Evolutionary conservation across 2,888 invertebrate species (phyloP).

Genomic region (Oxytorus armatus): DNA sequence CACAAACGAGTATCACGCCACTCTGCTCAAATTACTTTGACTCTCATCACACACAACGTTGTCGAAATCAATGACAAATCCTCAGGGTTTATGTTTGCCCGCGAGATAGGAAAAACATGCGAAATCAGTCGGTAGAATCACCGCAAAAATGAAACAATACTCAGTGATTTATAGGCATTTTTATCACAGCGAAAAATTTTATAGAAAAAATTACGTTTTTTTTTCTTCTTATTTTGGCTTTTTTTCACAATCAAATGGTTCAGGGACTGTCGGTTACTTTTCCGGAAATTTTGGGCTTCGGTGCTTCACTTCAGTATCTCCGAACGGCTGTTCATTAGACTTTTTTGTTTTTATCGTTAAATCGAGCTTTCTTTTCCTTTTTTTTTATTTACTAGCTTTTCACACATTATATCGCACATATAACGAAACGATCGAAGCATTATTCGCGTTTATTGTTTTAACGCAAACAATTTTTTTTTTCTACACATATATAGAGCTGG

Average conservation of each 20-base stretch:
- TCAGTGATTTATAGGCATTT: background rate
- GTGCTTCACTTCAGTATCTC: too few species aligned
- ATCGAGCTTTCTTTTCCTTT: constrained; percentile 6
- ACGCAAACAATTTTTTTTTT: background rate
- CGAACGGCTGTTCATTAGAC: background rate
- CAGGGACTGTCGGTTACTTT: too few species aligned
- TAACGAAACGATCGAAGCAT: constrained; percentile 37
- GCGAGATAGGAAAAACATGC: too few species aligned
- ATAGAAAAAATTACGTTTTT: too few species aligned
- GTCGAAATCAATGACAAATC: background rate
- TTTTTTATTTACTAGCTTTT: constrained; percentile 66
- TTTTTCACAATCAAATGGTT: too few species aligned
- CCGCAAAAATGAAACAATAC: background rate
- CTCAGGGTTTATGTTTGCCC: too few species aligned
- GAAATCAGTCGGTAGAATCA: too few species aligned
- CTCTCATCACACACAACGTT: background rate
- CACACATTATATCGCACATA: constrained; percentile 21
- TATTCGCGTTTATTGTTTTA: background rate
- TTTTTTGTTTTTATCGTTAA: background rate
- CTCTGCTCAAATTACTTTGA: too few species aligned
- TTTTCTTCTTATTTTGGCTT: too few species aligned
- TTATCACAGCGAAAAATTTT: background rate
- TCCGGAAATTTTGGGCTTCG: too few species aligned
- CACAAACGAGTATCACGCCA: too few species aligned
- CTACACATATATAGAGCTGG: constrained; percentile 58